A percentile compares a stretch with the other conserved stretches of the same genome.
phyloP scores from a whole-genome alignment of 1,140 invertebrate genomes.

The Monomorium pharaonis region DNA sequence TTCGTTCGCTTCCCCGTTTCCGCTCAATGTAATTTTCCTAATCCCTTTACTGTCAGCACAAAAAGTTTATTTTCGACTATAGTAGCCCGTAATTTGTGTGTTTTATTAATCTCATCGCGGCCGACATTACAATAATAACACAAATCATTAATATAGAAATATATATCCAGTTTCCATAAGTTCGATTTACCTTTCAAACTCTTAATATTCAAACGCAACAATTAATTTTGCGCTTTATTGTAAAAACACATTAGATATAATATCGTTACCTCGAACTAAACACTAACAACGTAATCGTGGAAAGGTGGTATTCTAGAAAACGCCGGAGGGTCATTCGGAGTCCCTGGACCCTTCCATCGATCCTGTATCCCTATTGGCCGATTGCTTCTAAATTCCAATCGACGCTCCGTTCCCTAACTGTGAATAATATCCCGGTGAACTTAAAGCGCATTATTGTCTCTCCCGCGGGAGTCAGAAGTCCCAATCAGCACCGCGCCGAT shows the following conservation, averaged over 20 bases:
- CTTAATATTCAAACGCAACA: background rate
- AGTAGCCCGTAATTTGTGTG: background rate
- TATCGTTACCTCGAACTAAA: background rate
- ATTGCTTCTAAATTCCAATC: slow-evolving; percentile 45
- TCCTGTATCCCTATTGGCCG: background rate
- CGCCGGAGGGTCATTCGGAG: background rate
- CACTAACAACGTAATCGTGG: background rate
- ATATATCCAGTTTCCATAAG: background rate
- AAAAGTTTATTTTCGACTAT: background rate
- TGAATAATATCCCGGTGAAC: slow-evolving; percentile 44
- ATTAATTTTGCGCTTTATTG: background rate
- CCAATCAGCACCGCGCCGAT: slow-evolving; percentile 37
- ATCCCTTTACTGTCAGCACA: background rate
- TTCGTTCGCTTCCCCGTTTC: background rate
- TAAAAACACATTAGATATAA: background rate
- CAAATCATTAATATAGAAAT: background rate
- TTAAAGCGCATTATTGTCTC: slow-evolving; percentile 20
- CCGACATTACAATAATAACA: background rate
- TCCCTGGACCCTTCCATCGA: background rate
- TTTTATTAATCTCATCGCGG: background rate
- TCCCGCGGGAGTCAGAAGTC: slow-evolving; percentile 36
- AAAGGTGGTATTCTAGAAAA: background rate
- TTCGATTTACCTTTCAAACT: background rate
- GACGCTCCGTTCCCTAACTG: slow-evolving; percentile 26
- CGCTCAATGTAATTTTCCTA: background rate